phyloP scores from a whole-genome alignment of 2,797 vertebrate species.

The Rhinella marina region DNA sequence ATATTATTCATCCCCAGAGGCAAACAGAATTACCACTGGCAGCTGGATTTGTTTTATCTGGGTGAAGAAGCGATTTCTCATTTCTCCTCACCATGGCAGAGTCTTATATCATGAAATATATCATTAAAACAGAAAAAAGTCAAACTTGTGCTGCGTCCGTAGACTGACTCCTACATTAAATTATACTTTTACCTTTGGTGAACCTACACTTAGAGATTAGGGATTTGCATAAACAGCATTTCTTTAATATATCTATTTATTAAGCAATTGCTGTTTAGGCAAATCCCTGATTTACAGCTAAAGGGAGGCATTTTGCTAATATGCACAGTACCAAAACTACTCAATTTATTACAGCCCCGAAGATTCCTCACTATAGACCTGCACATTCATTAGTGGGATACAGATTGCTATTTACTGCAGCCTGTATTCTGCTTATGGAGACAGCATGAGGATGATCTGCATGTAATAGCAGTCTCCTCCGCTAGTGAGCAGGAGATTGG shows the following conservation, averaged over 20 bases:
- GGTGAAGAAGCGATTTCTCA: constrained; percentile 52
- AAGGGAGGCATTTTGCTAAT: not conserved
- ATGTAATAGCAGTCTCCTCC: too few relatives aligned
- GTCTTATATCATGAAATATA: constrained; percentile 36
- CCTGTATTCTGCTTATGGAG: not conserved
- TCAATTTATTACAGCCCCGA: not conserved
- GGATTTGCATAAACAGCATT: constrained; percentile 22
- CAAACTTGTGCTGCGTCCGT: not conserved
- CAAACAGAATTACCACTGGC: constrained; percentile 60
- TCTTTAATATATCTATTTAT: constrained; percentile 28
- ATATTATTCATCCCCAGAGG: constrained; percentile 60
- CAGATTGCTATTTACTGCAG: not conserved
- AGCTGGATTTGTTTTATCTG: constrained; percentile 61
- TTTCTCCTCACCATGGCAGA: not conserved
- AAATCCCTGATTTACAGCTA: constrained; percentile 6
- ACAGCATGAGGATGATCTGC: too few relatives aligned
- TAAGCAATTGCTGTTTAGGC: constrained; percentile 5
- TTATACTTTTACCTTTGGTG: constrained; percentile 21
- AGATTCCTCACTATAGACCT: not conserved
- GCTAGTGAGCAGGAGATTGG: too few relatives aligned
- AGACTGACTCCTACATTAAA: constrained; percentile 4
- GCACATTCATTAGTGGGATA: not conserved
- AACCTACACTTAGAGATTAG: constrained; percentile 10
- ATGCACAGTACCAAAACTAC: not conserved
- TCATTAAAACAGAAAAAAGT: not conserved